Evolutionary conservation across 23 tunicate genomes (phyloP).

Genomic region (Diplosoma virens): DNA sequence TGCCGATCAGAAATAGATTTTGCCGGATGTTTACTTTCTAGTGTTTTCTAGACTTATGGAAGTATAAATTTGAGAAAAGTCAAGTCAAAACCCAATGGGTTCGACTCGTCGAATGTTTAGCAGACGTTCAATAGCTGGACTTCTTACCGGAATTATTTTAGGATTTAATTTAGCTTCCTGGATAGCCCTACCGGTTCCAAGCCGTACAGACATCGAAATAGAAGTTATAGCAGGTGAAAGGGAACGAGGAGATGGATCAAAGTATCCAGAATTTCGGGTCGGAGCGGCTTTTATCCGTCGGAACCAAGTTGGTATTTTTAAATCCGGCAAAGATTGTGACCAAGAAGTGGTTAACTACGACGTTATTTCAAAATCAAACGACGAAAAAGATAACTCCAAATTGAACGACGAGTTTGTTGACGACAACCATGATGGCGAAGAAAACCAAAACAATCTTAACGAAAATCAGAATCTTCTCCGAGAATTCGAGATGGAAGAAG

Average conservation of each 20-base stretch:
- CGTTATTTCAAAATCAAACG: too few species aligned
- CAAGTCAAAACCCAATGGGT: conserved; percentile 7
- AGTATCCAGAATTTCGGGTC: conserved; percentile 36
- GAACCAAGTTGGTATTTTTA: neutral
- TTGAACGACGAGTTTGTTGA: neutral
- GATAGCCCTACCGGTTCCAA: conserved; percentile 47
- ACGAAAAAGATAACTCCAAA: neutral
- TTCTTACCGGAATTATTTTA: conserved; percentile 31
- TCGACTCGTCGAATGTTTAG: conserved; percentile 47
- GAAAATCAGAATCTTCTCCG: neutral
- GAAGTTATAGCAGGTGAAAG: conserved; percentile 40
- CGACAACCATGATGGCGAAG: neutral
- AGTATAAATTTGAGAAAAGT: too few species aligned
- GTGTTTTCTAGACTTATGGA: too few species aligned
- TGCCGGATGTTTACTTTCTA: too few species aligned
- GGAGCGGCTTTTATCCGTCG: conserved; percentile 41
- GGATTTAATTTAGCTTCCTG: conserved; percentile 67
- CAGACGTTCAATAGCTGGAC: conserved; percentile 42
- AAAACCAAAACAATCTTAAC: neutral
- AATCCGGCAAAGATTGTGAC: conserved; percentile 46
- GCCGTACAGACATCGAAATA: conserved; percentile 52
- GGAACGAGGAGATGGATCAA: conserved; percentile 1
- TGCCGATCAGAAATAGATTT: too few species aligned
- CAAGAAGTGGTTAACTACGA: conserved; percentile 49
- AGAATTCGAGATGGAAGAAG: conserved; percentile 47